phyloP scores from a whole-genome alignment of 2,113 vertebrate species.

The Megaceryle torquata region DNA sequence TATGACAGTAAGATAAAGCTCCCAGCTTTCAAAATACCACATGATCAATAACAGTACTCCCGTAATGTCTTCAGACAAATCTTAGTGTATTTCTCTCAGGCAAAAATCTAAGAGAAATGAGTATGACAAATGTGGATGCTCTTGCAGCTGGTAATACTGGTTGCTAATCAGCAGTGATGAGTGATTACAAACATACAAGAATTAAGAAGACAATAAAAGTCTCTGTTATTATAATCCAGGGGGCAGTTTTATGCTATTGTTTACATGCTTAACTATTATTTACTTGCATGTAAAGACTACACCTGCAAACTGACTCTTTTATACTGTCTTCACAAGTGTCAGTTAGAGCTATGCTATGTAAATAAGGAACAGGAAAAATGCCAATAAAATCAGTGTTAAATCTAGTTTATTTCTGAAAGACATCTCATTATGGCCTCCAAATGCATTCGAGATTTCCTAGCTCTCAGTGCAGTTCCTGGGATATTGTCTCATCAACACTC shows the following conservation, averaged over 20 bases:
- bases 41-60: neutral
- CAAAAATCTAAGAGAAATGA: neutral
- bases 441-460: neutral
- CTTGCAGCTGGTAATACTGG: neutral
- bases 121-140: neutral
- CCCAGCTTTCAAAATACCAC: neutral
- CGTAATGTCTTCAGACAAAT: neutral
- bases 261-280: neutral
- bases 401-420: neutral
- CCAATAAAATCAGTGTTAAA: neutral
- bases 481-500: neutral
- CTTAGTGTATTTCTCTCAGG: neutral
- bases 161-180: neutral
- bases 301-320: neutral
- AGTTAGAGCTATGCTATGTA: neutral
- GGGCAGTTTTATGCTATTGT: neutral
- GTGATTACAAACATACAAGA: neutral
- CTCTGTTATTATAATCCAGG: neutral
- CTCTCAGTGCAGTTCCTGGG: neutral
- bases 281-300: neutral
- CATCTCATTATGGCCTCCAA: neutral
- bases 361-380: neutral
- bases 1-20: neutral
- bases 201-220: neutral
- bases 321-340: neutral